Evolutionary conservation across 2,888 invertebrate species (phyloP), one percentile per base, ranked within the genome.

Genomic region (Pristionchus japonicus): DNA sequence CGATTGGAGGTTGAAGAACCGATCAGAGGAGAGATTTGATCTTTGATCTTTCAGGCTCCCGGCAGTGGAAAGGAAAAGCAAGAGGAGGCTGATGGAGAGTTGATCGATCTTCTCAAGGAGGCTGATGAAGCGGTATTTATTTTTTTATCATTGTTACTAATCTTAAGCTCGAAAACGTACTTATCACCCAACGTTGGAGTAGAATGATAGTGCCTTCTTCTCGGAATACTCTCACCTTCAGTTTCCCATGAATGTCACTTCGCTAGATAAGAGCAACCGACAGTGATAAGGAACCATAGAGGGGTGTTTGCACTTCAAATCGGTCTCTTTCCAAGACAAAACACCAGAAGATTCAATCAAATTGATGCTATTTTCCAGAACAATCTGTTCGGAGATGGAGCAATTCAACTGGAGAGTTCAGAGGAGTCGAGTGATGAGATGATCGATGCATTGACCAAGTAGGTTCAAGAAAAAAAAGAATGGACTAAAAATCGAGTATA

Each of bases 51-150:
- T n/a, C 77, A 77, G 77, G 40, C 61, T 40, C 61, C 61, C 4
- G 64, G 47, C 9, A 52, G 85, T 31, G 85, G 40, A 64, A 85
- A 64, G 27, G 34, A 61, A 64, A 85, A 64, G 61, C 34, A 85
- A n/a, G 77, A 77, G 27, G n/a, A 52, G 6, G 27, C 49, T 2
- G 49, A 49, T 52, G 82, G 52, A 52, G 82, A 85, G 40, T 37
- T 85, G 27, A 40, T 85, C 27, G 85, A 85, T 64, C 27, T 85
- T 31, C 1, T 85, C 1, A 40, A 37, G 34, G 40, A 85, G 43
- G 85, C 85, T 3, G 85, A 85, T 64, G 40, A 85, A 64, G 64
- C 61, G 85, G 85, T 85, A n/a, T n/a, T 43, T 7, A 61, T 61
- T n/a, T 11, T 47, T 11, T 47, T 3, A 49, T 49, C 7, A 31